These are phyloP conservation scores for Rotaria magnacalcarata DNA, from an alignment of 2,888 invertebrate species.

Conservation along the genomic window DNA sequence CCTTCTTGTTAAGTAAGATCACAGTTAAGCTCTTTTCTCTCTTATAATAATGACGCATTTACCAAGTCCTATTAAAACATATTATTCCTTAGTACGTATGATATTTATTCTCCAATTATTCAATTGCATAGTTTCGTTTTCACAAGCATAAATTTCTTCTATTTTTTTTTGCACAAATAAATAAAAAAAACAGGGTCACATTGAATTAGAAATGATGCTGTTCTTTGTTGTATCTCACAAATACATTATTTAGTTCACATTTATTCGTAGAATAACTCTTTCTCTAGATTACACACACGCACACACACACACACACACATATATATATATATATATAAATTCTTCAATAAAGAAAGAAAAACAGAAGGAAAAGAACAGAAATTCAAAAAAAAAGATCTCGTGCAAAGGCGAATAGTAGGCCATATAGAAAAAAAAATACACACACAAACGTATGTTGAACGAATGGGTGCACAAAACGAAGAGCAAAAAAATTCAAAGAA, in stretches of 20 bases:
- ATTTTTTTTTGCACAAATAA: too few species aligned
- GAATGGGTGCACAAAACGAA: slow-evolving; percentile 12
- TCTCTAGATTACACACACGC: neutral
- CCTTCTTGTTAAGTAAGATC: too few species aligned
- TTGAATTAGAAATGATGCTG: neutral
- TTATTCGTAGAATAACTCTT: slow-evolving; percentile 18
- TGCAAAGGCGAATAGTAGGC: neutral
- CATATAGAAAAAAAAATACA: neutral
- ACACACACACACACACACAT: neutral
- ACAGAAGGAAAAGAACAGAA: neutral
- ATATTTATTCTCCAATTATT: too few species aligned
- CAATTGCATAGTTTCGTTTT: neutral
- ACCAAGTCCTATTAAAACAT: too few species aligned
- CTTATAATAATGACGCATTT: too few species aligned
- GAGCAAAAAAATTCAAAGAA: neutral
- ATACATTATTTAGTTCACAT: neutral
- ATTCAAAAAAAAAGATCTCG: neutral
- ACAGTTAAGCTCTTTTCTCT: too few species aligned
- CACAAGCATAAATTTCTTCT: neutral
- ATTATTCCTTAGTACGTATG: too few species aligned
- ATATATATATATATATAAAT: neutral
- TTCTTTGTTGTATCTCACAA: neutral
- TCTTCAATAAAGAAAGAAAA: slow-evolving; percentile 11
- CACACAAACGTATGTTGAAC: slow-evolving; percentile 4
- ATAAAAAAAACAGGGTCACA: neutral